Conservation (phyloP, 1,140 invertebrate species). For the Hirudo medicinalis region DNA sequence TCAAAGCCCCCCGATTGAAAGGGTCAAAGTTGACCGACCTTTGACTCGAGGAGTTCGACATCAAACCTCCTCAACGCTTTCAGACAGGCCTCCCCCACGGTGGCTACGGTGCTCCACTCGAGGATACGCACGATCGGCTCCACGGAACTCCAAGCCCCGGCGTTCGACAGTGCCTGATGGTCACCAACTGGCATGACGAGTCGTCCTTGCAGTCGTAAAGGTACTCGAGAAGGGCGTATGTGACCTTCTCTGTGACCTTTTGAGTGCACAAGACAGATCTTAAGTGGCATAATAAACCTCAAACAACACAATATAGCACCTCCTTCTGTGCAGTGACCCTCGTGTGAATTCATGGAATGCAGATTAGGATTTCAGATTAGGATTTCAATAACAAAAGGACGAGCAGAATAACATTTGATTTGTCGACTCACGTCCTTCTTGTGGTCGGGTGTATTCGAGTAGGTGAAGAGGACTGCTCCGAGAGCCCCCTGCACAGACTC, state of each 20-base stretch:
- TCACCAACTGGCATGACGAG: conserved; percentile 27
- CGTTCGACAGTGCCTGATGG: conserved; percentile 35
- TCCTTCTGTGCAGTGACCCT: too few species aligned
- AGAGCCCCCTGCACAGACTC: conserved; percentile 32
- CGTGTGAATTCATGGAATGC: too few species aligned
- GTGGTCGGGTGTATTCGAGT: conserved; percentile 25
- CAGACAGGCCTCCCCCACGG: conserved; percentile 31
- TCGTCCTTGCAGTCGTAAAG: conserved; percentile 29
- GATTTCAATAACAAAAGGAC: neutral
- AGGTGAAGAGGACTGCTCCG: conserved; percentile 34
- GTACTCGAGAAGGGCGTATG: neutral
- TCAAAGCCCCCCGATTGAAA: too few species aligned
- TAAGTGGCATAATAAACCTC: too few species aligned
- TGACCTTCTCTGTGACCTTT: conserved; percentile 27
- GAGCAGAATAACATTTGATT: neutral
- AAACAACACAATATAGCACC: too few species aligned
- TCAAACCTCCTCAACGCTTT: conserved; percentile 31
- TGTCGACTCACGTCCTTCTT: neutral
- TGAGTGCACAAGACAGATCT: neutral
- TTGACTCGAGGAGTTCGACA: neutral
- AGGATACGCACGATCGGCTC: conserved; percentile 24
- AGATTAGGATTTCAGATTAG: too few species aligned
- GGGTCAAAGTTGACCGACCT: too few species aligned
- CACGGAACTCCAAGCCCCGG: conserved; percentile 29
- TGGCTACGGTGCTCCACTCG: conserved; percentile 24